Evolutionary conservation across 1,140 invertebrate genomes (phyloP), one percentile per base, ranked within the genome.

Genomic region (Pogonomyrmex californicus): DNA sequence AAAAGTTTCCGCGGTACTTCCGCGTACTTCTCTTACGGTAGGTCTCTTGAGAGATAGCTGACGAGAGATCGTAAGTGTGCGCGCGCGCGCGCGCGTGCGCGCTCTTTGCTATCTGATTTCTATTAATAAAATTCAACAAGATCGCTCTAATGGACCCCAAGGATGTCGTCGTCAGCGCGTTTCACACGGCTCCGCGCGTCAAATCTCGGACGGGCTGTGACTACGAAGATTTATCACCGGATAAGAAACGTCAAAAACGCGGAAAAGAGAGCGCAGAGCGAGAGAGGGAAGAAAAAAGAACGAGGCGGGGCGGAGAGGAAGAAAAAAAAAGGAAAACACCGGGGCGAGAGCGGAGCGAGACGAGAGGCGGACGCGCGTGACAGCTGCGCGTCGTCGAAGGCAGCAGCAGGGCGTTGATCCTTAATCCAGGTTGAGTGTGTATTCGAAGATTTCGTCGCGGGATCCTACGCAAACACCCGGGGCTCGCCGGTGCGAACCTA

Each of bases 141-240:
- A 82, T 60, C 41, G 66, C 10, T 51, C 41, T 73, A 60, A 82
- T 82, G 41, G 79, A 60, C 9, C 51, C 38, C 66, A 58, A 44
- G 41, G 58, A 73, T 36, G 66, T 58, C 66, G 41, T 79, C 51
- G 51, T 47, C 51, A 36, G 51, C 66, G 78, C 33, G 65, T 54
- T 23, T 79, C 47, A 68, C 44, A 17, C 12, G 4, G 23, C 41
- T 36, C 9, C 60, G 68, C 54, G 44, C 56, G 47, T n/a, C 56
- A 41, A 85, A 60, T 86, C 87, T 62, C 82, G 41, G 41, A 33
- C 30, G 9, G 38, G 12, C 65, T 49, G 36, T 33, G 51, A 73
- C 54, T 73, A 73, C 33, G 81, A 78, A 60, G 56, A 90, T 90
- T 89, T 79, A 85, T 89, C 85, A 87, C 83, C 87, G 81, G 54